Conservation (phyloP, 2,888 invertebrate species). For the Caenorhabditis sulstoni region DNA sequence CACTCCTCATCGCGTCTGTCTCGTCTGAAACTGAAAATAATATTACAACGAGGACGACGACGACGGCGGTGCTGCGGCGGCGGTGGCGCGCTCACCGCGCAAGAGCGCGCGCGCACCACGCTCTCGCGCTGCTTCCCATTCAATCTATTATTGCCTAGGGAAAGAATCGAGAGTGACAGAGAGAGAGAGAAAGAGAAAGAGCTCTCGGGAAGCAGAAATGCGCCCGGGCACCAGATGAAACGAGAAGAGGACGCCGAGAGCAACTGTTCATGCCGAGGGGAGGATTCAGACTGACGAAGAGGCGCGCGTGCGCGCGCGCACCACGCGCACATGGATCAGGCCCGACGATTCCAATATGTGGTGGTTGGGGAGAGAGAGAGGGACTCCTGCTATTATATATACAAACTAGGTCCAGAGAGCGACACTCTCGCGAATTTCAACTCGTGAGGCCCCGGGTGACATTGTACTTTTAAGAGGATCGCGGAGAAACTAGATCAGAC, state of each 20-base stretch:
- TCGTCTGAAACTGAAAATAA: slow-evolving; percentile 56
- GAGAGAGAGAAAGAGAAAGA: slow-evolving; percentile 8
- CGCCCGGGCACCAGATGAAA: slow-evolving; percentile 24
- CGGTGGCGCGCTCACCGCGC: slow-evolving; percentile 6
- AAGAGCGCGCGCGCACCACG: slow-evolving; percentile 28
- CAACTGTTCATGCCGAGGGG: slow-evolving; percentile 41
- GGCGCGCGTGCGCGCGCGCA: background rate
- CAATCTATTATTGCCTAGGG: slow-evolving; percentile 21
- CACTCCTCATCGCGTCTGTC: slow-evolving; percentile 4
- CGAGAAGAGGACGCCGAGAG: slow-evolving; percentile 1
- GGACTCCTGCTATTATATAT: slow-evolving; percentile 17
- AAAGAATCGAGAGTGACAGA: slow-evolving; percentile 4
- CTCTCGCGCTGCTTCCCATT: slow-evolving; percentile 20
- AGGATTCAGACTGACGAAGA: slow-evolving; percentile 5
- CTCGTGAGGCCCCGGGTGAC: background rate
- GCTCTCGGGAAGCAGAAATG: background rate
- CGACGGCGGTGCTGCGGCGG: slow-evolving; percentile 1
- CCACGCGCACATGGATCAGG: slow-evolving; percentile 12
- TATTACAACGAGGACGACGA: slow-evolving; percentile 45
- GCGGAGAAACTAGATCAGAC: too few species aligned
- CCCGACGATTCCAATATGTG: background rate
- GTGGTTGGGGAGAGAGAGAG: background rate
- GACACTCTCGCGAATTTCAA: background rate
- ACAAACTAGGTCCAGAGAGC: slow-evolving; percentile 3
- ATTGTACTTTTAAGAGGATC: too few species aligned